These are phyloP conservation scores for Teleogryllus oceanicus DNA, from an alignment of 2,888 invertebrate genomes.

Conservation along the genomic window DNA sequence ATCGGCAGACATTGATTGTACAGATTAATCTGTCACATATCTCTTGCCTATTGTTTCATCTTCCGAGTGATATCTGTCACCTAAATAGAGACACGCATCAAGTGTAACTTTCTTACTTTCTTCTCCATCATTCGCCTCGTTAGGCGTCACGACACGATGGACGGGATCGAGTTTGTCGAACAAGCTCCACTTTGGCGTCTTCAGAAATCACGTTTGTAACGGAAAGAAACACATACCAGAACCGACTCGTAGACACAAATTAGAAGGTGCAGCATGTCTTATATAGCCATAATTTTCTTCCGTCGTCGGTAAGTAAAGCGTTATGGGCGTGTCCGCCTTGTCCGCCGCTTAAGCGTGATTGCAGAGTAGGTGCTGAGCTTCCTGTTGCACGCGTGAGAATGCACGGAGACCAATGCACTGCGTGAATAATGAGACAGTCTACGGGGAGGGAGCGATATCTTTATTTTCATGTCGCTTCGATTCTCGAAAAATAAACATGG, in stretches of 20 bases:
- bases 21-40: no score
- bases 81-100: neutral
- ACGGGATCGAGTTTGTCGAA: neutral
- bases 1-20: no score
- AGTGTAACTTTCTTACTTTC: neutral
- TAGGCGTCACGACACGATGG: neutral
- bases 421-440: no score
- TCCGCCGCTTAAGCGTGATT: no score
- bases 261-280: neutral
- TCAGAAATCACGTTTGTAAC: neutral
- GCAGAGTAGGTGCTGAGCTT: no score
- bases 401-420: no score
- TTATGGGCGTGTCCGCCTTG: neutral
- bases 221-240: neutral
- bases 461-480: no score
- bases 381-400: no score
- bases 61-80: no score
- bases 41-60: no score
- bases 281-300: neutral
- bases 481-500: no score
- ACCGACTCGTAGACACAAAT: neutral
- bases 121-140: neutral
- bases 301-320: neutral
- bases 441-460: no score
- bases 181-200: neutral